Percentiles rank a stretch among this genome's conserved stretches.
Conservation (phyloP, 1,140 invertebrate species). For the Aphelinus atriplicis region DNA sequence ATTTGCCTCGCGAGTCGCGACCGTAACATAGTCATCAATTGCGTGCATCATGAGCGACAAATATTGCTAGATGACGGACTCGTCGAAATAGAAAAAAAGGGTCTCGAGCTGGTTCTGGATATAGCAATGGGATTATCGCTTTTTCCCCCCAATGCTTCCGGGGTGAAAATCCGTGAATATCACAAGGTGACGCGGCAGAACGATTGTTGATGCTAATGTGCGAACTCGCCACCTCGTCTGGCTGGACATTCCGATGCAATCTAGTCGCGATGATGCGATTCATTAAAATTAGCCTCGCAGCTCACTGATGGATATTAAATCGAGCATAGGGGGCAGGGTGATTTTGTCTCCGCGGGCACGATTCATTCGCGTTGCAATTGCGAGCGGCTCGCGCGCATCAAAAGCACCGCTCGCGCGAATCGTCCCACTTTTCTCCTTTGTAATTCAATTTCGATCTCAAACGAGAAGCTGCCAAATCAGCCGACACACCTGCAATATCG, state of each 20-base stretch:
- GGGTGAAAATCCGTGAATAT: constrained; percentile 18
- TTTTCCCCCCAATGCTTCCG: constrained; percentile 17
- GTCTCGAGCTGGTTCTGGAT: not conserved
- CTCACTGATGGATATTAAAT: constrained; percentile 5
- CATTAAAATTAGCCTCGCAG: constrained; percentile 22
- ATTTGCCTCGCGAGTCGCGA: no score
- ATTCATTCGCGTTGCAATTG: no score
- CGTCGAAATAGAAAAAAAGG: constrained; percentile 1
- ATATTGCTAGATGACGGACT: not conserved
- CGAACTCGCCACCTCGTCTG: not conserved
- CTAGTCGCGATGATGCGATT: not conserved
- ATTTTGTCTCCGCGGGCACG: no score
- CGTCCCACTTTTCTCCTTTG: not conserved
- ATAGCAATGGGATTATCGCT: not conserved
- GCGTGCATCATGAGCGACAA: not conserved
- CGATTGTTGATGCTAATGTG: constrained; percentile 9
- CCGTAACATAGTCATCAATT: no score
- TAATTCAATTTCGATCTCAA: no score
- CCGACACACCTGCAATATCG: no score
- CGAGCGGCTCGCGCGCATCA: no score
- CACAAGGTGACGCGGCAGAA: constrained; percentile 23
- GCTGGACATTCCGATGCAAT: no score
- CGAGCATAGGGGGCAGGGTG: not conserved
- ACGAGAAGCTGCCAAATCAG: no score
- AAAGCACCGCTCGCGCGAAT: no score